Evolutionary conservation across 2,113 vertebrate genomes (phyloP).

Genomic region (Columba livia): DNA sequence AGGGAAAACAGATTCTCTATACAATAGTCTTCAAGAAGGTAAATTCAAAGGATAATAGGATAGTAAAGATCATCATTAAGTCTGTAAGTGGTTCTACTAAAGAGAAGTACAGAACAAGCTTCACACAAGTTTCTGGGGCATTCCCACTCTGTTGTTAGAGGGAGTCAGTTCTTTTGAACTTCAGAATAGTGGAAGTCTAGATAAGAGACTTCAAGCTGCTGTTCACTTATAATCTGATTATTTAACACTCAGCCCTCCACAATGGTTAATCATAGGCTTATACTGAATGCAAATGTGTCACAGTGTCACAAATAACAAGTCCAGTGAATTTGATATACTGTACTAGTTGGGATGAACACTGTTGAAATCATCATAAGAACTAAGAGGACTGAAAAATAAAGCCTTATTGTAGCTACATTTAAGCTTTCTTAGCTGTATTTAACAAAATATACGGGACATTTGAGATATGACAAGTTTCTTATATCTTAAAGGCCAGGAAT

Average conservation of each 20-base stretch:
- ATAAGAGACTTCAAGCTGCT: not conserved
- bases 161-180: not conserved
- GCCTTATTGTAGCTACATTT: not conserved
- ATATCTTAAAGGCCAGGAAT: not conserved
- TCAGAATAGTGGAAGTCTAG: not conserved
- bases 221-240: not conserved
- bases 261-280: not conserved
- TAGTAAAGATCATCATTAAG: not conserved
- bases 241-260: not conserved
- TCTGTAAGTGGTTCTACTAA: not conserved
- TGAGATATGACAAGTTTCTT: not conserved
- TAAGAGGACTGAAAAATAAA: not conserved
- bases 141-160: not conserved
- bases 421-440: not conserved
- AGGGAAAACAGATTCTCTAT: not conserved
- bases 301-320: not conserved
- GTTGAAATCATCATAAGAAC: not conserved
- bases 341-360: not conserved
- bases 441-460: fast-evolving
- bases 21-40: not conserved
- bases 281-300: not conserved
- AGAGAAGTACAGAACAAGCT: not conserved
- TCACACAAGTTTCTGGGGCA: not conserved
- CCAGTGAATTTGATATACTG: not conserved
- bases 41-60: not conserved